A percentile compares a stretch with the other conserved stretches of the same genome.
phyloP scores from a whole-genome alignment of 2,888 invertebrate species.

The Tetheella fluctuosa region DNA sequence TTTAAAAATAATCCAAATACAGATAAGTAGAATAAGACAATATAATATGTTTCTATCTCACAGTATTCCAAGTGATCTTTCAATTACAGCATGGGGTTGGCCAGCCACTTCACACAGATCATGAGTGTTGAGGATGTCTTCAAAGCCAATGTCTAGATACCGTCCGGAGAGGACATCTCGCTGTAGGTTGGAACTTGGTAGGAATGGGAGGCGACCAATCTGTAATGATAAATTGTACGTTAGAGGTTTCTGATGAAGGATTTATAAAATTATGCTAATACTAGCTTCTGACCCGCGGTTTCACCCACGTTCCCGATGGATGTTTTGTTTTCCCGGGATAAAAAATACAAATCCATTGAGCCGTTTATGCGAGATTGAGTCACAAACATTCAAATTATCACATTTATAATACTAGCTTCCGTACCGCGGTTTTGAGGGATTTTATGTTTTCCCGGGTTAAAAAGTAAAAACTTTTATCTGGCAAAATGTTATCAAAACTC shows the following conservation, averaged over 20 bases:
- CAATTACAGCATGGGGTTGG: constrained; percentile 93
- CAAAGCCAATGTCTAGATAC: constrained; percentile 90
- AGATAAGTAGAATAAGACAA: constrained; percentile 21
- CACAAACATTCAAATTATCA: too few species aligned
- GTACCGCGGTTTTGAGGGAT: too few species aligned
- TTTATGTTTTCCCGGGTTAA: too few species aligned
- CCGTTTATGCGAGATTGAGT: too few species aligned
- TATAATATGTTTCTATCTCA: constrained; percentile 46
- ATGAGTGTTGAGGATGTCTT: constrained; percentile 89
- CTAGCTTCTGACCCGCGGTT: too few species aligned
- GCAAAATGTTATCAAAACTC: too few species aligned
- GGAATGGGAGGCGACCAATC: constrained; percentile 87
- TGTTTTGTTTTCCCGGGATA: too few species aligned
- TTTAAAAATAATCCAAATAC: constrained; percentile 24
- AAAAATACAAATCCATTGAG: too few species aligned
- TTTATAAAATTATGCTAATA: too few species aligned
- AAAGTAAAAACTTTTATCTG: too few species aligned
- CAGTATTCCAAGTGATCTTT: constrained; percentile 87
- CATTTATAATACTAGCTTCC: too few species aligned
- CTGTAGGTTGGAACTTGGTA: constrained; percentile 88
- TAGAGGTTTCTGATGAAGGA: background rate
- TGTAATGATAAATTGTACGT: constrained; percentile 41
- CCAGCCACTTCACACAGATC: constrained; percentile 90
- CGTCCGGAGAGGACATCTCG: constrained; percentile 89
- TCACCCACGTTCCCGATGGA: too few species aligned